phyloP scores from a whole-genome alignment of 2,888 invertebrate genomes.

The Himalopsyche tibetana region DNA sequence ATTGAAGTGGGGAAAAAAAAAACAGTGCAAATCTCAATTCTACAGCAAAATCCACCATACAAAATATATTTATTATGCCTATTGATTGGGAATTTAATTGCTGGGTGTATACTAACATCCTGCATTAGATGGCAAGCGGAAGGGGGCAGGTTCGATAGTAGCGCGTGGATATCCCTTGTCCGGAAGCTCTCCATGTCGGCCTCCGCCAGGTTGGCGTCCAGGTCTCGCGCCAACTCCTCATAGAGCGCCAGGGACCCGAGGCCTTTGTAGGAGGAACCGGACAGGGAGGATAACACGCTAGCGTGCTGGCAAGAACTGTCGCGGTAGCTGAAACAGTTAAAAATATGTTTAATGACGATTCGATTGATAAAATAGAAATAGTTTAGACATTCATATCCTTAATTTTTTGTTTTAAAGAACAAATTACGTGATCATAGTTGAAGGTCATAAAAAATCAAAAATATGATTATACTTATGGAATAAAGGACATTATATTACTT shows the following conservation, averaged over 20 bases:
- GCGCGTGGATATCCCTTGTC: conserved; percentile 92
- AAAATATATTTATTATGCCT: neutral
- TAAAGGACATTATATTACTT: no score
- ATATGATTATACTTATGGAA: no score
- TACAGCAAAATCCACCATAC: no score
- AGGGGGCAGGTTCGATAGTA: conserved; percentile 87
- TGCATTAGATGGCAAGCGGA: conserved; percentile 70
- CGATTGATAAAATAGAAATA: no score
- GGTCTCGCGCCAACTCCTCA: conserved; percentile 90
- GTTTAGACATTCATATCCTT: no score
- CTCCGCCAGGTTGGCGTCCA: conserved; percentile 95
- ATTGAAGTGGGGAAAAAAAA: neutral
- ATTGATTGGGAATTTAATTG: neutral
- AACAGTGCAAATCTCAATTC: neutral
- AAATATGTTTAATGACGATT: no score
- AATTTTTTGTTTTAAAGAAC: no score
- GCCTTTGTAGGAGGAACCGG: conserved; percentile 85
- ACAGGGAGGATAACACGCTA: conserved; percentile 88
- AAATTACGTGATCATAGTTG: no score
- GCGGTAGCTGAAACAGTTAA: conserved; percentile 81
- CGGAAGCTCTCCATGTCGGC: conserved; percentile 97
- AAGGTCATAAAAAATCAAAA: no score
- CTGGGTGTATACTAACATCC: conserved; percentile 72
- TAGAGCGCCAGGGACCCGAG: conserved; percentile 81
- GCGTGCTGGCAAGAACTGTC: conserved; percentile 88